Evolutionary conservation across 2,888 invertebrate genomes (phyloP).

Genomic region (Leucoma salicis): DNA sequence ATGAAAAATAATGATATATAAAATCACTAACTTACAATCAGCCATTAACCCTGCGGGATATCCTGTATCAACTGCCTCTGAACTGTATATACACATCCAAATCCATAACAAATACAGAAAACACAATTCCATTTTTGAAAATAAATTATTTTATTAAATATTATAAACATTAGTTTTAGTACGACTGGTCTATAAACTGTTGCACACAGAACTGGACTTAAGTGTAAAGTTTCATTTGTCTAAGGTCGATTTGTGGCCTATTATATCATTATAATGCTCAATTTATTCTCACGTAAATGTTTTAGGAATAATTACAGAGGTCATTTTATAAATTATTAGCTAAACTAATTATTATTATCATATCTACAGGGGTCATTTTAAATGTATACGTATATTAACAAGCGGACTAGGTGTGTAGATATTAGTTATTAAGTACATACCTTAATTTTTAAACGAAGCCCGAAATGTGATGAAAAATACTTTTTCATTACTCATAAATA

Average conservation of each 20-base stretch:
- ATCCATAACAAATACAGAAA: neutral
- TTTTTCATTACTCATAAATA: too few relatives aligned
- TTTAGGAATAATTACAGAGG: neutral
- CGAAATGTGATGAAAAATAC: too few relatives aligned
- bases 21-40: constrained; percentile 58
- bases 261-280: neutral
- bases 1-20: too few relatives aligned
- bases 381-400: too few relatives aligned
- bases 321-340: neutral
- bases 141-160: neutral
- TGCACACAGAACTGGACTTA: constrained; percentile 39
- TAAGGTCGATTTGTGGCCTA: constrained; percentile 33
- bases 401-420: too few relatives aligned
- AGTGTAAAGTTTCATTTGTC: constrained; percentile 45
- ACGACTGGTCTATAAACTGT: constrained; percentile 40
- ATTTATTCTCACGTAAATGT: neutral
- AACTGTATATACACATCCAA: constrained; percentile 22
- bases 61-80: constrained; percentile 46
- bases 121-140: constrained; percentile 1
- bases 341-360: too few relatives aligned
- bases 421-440: too few relatives aligned
- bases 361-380: too few relatives aligned
- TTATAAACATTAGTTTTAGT: neutral
- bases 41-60: constrained; percentile 62
- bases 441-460: too few relatives aligned